These are phyloP conservation scores for Sinelater perroti DNA, from an alignment of 2,888 invertebrate species.

Conservation along the genomic window DNA sequence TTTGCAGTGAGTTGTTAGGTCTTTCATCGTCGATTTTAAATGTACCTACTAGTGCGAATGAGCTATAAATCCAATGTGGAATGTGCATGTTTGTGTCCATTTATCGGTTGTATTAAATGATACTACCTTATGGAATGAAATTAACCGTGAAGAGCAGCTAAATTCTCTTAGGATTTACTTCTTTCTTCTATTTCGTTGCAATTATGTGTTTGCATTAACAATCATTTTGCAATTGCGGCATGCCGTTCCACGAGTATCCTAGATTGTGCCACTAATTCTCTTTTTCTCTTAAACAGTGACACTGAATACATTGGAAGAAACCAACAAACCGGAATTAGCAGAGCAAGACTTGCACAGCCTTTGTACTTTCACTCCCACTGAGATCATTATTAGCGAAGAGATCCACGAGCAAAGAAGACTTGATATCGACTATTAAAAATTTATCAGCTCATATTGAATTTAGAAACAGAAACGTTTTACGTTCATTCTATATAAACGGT, in stretches of 20 bases:
- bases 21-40: constrained; percentile 24
- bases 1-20: constrained; percentile 48
- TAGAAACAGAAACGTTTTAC: no score
- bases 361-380: constrained; percentile 1
- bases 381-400: constrained; percentile 15
- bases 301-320: not conserved
- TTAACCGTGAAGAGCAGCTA: no score
- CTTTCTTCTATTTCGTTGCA: constrained; percentile 12
- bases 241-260: constrained; percentile 16
- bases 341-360: not conserved
- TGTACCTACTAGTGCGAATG: constrained; percentile 26
- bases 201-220: constrained; percentile 18
- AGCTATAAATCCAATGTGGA: constrained; percentile 26
- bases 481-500: no score
- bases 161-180: constrained; percentile 6
- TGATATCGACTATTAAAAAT: no score
- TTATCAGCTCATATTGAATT: no score
- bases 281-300: not conserved
- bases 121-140: no score
- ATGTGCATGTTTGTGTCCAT: constrained; percentile 24
- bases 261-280: not conserved
- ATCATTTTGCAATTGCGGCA: constrained; percentile 21
- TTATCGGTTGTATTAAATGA: constrained; percentile 18
- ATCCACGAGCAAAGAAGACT: no score
- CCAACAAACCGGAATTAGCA: not conserved